Conservation (phyloP, 2,797 vertebrate species). For the Champsocephalus esox region DNA sequence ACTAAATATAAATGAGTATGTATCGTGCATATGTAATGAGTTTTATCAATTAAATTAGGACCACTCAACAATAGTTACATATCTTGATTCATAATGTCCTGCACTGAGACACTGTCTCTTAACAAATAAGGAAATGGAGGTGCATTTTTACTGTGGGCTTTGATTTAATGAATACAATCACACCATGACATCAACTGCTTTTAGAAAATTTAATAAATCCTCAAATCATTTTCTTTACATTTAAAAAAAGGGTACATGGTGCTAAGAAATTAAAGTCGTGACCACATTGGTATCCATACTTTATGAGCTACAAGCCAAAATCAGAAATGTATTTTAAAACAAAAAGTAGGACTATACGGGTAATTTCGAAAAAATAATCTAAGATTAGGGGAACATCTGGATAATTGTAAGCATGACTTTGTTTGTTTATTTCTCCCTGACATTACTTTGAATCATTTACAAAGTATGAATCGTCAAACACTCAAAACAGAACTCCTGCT, state of each 20-base stretch:
- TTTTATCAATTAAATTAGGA: neutral
- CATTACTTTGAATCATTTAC: constrained; percentile 7
- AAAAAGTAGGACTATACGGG: neutral
- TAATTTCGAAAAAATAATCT: too few relatives aligned
- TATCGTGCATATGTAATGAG: neutral
- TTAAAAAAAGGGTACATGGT: neutral
- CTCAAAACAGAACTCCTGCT: constrained; percentile 37
- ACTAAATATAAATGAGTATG: constrained; percentile 1
- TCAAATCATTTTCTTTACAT: neutral
- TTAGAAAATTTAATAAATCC: neutral
- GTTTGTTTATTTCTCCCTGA: neutral
- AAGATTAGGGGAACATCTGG: neutral
- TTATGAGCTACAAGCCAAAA: constrained; percentile 10
- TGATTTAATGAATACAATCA: neutral
- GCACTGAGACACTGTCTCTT: neutral
- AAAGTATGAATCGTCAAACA: neutral
- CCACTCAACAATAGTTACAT: neutral
- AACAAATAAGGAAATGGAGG: neutral
- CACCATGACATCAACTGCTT: neutral
- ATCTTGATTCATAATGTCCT: neutral
- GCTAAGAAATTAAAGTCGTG: neutral
- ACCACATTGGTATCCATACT: neutral
- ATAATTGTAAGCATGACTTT: neutral
- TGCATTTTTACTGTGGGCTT: neutral
- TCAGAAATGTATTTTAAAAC: neutral